phyloP scores from a whole-genome alignment of 2,888 invertebrate species.

The Vesta saturnalis region DNA sequence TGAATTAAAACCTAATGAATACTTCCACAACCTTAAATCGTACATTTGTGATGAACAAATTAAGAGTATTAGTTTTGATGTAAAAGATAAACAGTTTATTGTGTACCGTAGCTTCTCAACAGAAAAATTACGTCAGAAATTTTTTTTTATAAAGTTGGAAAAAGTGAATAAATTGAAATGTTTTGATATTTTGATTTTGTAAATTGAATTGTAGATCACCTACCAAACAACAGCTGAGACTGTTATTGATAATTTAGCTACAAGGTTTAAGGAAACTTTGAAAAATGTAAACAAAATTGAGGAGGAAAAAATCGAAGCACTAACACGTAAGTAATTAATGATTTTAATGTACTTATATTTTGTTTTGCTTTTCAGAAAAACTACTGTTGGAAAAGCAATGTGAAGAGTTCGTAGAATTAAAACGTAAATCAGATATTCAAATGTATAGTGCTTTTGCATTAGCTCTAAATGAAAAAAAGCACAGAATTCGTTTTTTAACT shows the following conservation, averaged over 20 bases:
- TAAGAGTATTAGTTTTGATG: constrained; percentile 28
- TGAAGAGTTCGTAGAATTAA: constrained; percentile 37
- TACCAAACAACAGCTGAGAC: constrained; percentile 38
- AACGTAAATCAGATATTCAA: constrained; percentile 47
- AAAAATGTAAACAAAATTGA: constrained; percentile 18
- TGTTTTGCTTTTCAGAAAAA: constrained; percentile 31
- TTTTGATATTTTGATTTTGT: neutral
- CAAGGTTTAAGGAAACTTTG: constrained; percentile 21
- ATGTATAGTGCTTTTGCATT: constrained; percentile 53
- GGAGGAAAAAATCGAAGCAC: constrained; percentile 21
- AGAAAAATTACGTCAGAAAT: constrained; percentile 39
- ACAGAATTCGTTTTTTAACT: constrained; percentile 54
- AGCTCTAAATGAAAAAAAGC: constrained; percentile 58
- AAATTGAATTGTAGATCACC: constrained; percentile 32
- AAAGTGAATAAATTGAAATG: constrained; percentile 32
- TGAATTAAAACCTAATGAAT: constrained; percentile 34
- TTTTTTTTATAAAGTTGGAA: constrained; percentile 40
- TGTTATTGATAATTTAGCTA: constrained; percentile 38
- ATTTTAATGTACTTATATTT: neutral
- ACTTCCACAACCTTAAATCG: constrained; percentile 37
- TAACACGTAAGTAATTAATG: constrained; percentile 30
- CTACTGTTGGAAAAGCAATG: constrained; percentile 32
- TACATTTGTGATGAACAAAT: constrained; percentile 27
- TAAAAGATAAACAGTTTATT: constrained; percentile 37
- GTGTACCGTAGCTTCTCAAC: constrained; percentile 34